Base-by-base conservation (phyloP, 1,140 invertebrate species). In the Drosophila sulfurigaster region DNA sequence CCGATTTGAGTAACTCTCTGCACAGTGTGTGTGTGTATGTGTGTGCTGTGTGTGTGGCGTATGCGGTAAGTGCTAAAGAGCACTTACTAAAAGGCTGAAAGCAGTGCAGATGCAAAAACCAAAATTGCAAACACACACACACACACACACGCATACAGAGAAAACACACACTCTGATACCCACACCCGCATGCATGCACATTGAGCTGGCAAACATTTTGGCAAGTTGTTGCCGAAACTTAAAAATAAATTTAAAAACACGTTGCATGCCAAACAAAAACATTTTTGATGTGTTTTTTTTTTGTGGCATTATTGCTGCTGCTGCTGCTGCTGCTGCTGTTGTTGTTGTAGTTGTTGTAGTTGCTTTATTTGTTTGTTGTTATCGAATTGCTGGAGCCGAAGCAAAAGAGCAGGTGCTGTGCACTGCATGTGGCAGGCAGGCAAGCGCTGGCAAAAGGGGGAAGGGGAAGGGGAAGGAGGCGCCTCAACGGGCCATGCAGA, bases 171-270 rank as follows among this genome's bases (percentile, higher is more conserved):
- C 43, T 10, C 43, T 35, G n/a, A 62, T 45, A 16, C 28, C 13
- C 45, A 28, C 25, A 54, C 35, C 8, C 7, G 10, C 35, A 3
- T 38, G 35, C 6, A 10, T 3, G 38, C 13, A 56, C 2, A 48
- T 3, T 35, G 54, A 28, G 15, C 38, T 71, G 67, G 73, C 59
- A 75, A 75, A 71, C 60, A 72, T 76, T 67, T 41, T 60, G 48
- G 46, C 52, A 79, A 73, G 51, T 77, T 70, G 54, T 52, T 57
- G 51, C 60, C 65, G 35, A 57, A 60, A 83, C 69, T 85, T 85
- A 58, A 79, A 83, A 80, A 75, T 83, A 67, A 54, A 78, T 78
- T 78, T 62, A 38, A 75, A 75, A 68, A 72, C 51, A 71, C 73
- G 54, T 75, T 71, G 73, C 72, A 49, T 52, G 38, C 45, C 59